Evolutionary conservation across 2,113 vertebrate genomes (phyloP), one percentile per base, ranked within the genome.

Genomic region (Pterocles orientalis): DNA sequence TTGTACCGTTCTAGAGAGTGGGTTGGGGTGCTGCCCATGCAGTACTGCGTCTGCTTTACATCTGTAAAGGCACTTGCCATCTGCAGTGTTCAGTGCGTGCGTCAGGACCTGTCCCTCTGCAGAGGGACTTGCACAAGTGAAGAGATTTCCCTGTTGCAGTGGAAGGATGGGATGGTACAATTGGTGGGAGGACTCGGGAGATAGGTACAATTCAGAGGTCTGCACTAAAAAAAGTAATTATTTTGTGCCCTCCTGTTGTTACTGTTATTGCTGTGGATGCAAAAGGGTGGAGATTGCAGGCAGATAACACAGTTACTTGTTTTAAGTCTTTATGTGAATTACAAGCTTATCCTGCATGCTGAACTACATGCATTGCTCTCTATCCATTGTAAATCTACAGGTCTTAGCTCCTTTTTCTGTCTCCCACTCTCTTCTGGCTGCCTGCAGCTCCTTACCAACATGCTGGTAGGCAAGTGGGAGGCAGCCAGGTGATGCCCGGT

Each of bases 81-180:
- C 34, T n/a, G 65, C 18, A 14, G 28, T 29, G 58, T 64, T 82
- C 34, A 17, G 50, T 13, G 26, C 21, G 4, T 47, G 39, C 25
- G 45, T 31, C 12, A 3, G 50, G 41, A 36, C 58, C 48, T 19
- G 28, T 34, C 19, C 33, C 10, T 56, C 26, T 61, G 68, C 60
- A 34, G 20, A 0, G 3, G 41, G 34, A n/a, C 19, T 21, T 4
- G 3, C 36, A 12, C 0, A 2, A 20, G 26, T 18, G 41, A 39
- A 18, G 9, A 0, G 3, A 26, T 73, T 85, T 77, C 24, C 54
- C 26, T 14, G 8, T 21, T 41, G 62, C 6, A 4, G 1, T 14
- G 58, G 53, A 34, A 57, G 64, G 26, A 14, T 14, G 26, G 20
- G 36, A 26, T 29, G 31, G 26, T 10, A 31, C 29, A 39, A 6